These are phyloP conservation scores for Isaurus tuberculatus DNA, from an alignment of 92 coral and sea anemone genomes.

Conservation along the genomic window DNA sequence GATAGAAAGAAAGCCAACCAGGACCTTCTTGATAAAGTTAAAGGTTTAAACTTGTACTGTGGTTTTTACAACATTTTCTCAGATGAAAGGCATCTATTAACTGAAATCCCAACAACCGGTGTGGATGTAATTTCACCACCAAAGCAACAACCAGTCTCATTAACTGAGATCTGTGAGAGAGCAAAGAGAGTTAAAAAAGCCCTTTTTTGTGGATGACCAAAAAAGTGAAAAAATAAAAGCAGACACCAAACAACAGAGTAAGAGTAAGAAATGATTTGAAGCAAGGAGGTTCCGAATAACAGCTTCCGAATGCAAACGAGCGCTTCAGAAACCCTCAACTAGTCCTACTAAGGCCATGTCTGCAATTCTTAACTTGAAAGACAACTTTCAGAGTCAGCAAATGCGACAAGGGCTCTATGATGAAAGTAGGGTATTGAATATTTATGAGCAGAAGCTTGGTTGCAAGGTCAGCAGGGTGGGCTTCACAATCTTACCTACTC, in stretches of 20 bases:
- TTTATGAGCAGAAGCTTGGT: conserved; percentile 55
- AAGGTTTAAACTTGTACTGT: conserved; percentile 53
- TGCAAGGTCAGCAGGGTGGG: conserved; percentile 63
- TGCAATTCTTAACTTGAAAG: conserved; percentile 57
- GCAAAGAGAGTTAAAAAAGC: conserved; percentile 65
- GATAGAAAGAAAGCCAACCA: conserved; percentile 54
- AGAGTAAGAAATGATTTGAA: conserved; percentile 55
- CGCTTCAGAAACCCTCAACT: conserved; percentile 59
- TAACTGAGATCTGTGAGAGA: conserved; percentile 49
- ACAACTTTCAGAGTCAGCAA: conserved; percentile 55
- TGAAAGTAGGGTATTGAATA: conserved; percentile 40
- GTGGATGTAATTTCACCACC: conserved; percentile 44
- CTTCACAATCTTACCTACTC: conserved; percentile 56
- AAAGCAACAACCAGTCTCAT: conserved; percentile 66
- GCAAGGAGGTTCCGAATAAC: conserved; percentile 62
- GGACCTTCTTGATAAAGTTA: conserved; percentile 48
- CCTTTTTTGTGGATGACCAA: conserved; percentile 52
- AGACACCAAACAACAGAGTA: conserved; percentile 65
- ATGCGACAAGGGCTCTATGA: conserved; percentile 65
- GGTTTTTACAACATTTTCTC: conserved; percentile 65
- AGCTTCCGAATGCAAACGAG: conserved; percentile 67
- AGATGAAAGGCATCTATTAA: conserved; percentile 48
- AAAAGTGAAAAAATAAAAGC: conserved; percentile 63
- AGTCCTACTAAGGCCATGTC: conserved; percentile 72
- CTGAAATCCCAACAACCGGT: too few species aligned